phyloP scores from a whole-genome alignment of 2,888 invertebrate genomes.

The Mayetiola destructor region DNA sequence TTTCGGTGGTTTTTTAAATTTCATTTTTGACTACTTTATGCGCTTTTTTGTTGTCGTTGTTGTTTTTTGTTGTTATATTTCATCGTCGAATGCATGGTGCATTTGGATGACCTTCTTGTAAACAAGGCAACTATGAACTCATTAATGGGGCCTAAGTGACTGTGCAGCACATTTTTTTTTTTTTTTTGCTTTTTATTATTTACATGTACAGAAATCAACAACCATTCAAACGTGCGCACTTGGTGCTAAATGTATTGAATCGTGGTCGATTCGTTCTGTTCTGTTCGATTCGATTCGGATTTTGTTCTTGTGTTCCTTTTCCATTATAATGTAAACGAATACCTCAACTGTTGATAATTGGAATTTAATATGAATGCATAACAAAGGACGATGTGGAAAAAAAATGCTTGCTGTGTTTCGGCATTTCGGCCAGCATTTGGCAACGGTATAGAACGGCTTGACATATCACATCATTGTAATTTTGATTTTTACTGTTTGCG shows the following conservation, averaged over 20 bases:
- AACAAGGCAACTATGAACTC: slow-evolving; percentile 6
- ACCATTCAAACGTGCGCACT: too few relatives aligned
- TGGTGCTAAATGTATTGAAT: too few relatives aligned
- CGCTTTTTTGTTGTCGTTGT: background rate
- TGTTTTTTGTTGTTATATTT: background rate
- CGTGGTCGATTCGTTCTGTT: background rate
- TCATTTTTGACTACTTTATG: background rate
- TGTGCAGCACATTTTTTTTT: background rate
- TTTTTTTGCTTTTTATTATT: background rate
- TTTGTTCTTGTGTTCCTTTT: too few relatives aligned
- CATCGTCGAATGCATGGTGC: background rate
- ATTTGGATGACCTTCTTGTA: slow-evolving; percentile 9
- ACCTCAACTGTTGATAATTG: background rate
- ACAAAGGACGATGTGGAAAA: background rate
- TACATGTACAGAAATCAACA: too few relatives aligned
- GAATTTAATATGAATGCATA: background rate
- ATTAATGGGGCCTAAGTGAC: background rate
- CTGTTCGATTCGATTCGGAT: background rate
- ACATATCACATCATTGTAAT: too few relatives aligned
- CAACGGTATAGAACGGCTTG: too few relatives aligned
- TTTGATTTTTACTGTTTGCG: too few relatives aligned
- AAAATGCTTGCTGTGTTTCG: too few relatives aligned
- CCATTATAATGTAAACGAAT: too few relatives aligned
- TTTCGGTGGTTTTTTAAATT: background rate
- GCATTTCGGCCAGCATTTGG: too few relatives aligned